Evolutionary conservation across 2,797 vertebrate species (phyloP).

Genomic region (Pempheris klunzingeri): DNA sequence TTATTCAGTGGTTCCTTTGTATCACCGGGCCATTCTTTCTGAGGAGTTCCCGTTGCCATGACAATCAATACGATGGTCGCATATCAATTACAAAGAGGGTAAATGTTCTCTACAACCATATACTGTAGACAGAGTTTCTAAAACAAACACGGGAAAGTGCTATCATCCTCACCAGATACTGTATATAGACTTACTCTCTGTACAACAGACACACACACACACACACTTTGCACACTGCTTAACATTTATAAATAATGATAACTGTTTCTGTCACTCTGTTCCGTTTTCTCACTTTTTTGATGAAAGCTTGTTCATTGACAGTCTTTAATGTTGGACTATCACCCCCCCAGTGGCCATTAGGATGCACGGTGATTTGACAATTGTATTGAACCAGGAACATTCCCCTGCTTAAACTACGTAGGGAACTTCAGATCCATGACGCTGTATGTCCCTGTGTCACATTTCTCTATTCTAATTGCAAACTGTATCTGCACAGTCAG

Average conservation of each 20-base stretch:
- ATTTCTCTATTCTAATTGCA: not conserved
- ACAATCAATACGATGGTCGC: conserved; percentile 39
- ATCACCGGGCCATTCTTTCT: conserved; percentile 40
- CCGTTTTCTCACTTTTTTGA: not conserved
- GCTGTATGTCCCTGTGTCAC: not conserved
- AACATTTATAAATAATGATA: not conserved
- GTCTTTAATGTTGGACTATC: not conserved
- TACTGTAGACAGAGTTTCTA: conserved; percentile 12
- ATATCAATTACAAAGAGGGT: conserved; percentile 61
- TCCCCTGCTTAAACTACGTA: not conserved
- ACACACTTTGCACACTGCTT: not conserved
- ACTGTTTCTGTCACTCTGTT: not conserved
- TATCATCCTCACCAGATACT: not conserved
- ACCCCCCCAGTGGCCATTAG: not conserved
- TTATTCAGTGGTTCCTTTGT: conserved; percentile 24
- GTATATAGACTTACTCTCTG: not conserved
- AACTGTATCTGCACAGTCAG: not conserved
- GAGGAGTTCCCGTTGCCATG: conserved; percentile 66
- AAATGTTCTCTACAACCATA: conserved; percentile 15
- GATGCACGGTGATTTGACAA: not conserved
- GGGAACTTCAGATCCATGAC: not conserved
- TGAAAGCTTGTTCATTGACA: not conserved
- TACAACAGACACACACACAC: not conserved
- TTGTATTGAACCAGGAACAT: not conserved
- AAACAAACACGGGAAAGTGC: not conserved